phyloP scores from a whole-genome alignment of 1,140 invertebrate species.

The Neuroterus valhalla region DNA sequence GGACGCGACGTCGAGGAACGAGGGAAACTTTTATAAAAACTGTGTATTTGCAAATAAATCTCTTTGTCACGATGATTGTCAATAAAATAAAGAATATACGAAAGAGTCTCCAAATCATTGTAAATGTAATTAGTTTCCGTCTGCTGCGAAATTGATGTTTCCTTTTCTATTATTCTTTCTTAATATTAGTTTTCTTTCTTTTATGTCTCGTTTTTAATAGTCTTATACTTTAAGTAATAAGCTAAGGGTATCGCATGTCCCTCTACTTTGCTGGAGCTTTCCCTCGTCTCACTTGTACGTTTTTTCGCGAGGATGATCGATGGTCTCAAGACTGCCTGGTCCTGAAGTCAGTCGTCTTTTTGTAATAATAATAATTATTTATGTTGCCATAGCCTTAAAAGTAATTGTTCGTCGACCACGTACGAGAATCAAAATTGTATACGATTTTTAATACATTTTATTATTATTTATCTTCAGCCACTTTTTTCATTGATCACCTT shows the following conservation, averaged over 20 bases:
- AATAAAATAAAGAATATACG: slow-evolving; percentile 60
- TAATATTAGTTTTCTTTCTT: not conserved
- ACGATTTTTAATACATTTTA: slow-evolving; percentile 75
- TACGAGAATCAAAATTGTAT: slow-evolving; percentile 73
- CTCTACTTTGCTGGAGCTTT: slow-evolving; percentile 29
- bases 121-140: not conserved
- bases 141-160: not conserved
- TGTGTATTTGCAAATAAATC: slow-evolving; percentile 60
- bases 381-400: slow-evolving; percentile 67
- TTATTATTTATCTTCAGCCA: slow-evolving; percentile 68
- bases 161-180: not conserved
- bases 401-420: slow-evolving; percentile 58
- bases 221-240: not conserved
- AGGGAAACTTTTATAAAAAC: slow-evolving; percentile 51
- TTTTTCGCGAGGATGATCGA: slow-evolving; percentile 30
- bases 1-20: slow-evolving; percentile 30
- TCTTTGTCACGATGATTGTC: slow-evolving; percentile 66
- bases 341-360: slow-evolving; percentile 54
- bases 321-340: slow-evolving; percentile 37
- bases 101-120: slow-evolving; percentile 38
- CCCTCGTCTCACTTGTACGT: slow-evolving; percentile 53
- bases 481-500: slow-evolving; percentile 40
- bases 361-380: slow-evolving; percentile 61
- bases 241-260: slow-evolving; percentile 9
- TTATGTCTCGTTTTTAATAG: not conserved